Base-by-base conservation (phyloP, 2,888 invertebrate species). In the Drosophila mimica region DNA sequence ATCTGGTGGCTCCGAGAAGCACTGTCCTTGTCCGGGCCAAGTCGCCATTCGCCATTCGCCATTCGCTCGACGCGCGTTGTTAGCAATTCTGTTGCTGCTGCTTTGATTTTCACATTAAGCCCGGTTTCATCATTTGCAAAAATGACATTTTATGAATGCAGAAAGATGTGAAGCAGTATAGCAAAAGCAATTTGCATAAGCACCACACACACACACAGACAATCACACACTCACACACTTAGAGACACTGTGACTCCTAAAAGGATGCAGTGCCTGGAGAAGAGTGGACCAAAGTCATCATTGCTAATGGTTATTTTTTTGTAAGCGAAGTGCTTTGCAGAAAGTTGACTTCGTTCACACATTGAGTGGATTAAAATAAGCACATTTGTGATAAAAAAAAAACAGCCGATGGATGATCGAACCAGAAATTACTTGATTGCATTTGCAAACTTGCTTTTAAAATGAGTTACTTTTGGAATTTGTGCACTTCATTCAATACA, bases 81-180 rank as follows among this genome's bases (percentile, higher is more conserved):
- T 49, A 62, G 73, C 78, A 63, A 63, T 63, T 67, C 36, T 67
- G 63, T 54, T 57, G 57, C 43, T 57, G 40, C 70, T 65, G 60
- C 66, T 76, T 78, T 80, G 80, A 76, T 78, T 78, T 78, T 65
- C 70, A 59, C 67, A 67, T 75, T 70, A 61, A 77, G 76, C 62
- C 60, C 76, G 65, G 59, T 61, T 76, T 70, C 80, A 76, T 79
- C 78, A 76, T 76, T 76, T 70, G 79, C 75, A 63, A 79, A 68
- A 76, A 67, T 68, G 68, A 40, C 62, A 68, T 63, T 70, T 70
- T 53, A 59, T 70, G 59, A 53, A 70, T 68, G 62, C 67, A 62
- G 20, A n/a, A 13, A 38, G 33, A 48, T 36, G 30, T 43, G 46
- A 48, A 38, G 36, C 34, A 53, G 60, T 20, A 59, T 25, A 59